Conservation (phyloP, 2,113 vertebrate species). For the Embiotoca jacksoni region DNA sequence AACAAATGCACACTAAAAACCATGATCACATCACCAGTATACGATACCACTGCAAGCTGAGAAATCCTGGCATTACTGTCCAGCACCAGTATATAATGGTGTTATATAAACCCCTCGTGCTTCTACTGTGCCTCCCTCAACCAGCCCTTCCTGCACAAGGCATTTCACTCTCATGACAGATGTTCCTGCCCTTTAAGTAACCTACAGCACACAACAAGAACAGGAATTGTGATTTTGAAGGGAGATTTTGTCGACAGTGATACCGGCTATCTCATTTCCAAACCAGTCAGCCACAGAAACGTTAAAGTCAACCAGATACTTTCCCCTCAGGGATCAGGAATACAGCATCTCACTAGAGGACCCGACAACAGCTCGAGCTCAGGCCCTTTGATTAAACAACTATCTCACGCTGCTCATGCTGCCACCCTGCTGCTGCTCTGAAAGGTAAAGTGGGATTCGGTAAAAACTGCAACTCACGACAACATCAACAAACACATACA, state of each 20-base stretch:
- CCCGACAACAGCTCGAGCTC: slow-evolving; percentile 28
- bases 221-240: slow-evolving; percentile 28
- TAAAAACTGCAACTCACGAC: not conserved
- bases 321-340: slow-evolving; percentile 34
- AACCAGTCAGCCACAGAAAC: slow-evolving; percentile 39
- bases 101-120: not conserved
- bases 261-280: slow-evolving; percentile 50
- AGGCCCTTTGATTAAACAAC: slow-evolving; percentile 53
- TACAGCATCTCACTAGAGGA: slow-evolving; percentile 38
- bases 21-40: too few species aligned
- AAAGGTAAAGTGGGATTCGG: slow-evolving; percentile 3
- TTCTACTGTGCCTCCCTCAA: not conserved
- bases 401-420: not conserved
- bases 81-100: not conserved
- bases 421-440: slow-evolving; percentile 29
- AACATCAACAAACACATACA: slow-evolving; percentile 1
- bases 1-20: too few species aligned
- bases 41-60: too few species aligned
- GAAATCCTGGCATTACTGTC: too few species aligned
- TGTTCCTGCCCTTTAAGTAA: slow-evolving; percentile 31
- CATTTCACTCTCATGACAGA: slow-evolving; percentile 14
- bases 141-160: not conserved
- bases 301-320: slow-evolving; percentile 41
- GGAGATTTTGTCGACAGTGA: slow-evolving; percentile 36
- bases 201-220: slow-evolving; percentile 17